Percentiles rank a stretch among this genome's conserved stretches.
Evolutionary conservation across 2,888 invertebrate genomes (phyloP).

Genomic region (Stictocephala bisonia): DNA sequence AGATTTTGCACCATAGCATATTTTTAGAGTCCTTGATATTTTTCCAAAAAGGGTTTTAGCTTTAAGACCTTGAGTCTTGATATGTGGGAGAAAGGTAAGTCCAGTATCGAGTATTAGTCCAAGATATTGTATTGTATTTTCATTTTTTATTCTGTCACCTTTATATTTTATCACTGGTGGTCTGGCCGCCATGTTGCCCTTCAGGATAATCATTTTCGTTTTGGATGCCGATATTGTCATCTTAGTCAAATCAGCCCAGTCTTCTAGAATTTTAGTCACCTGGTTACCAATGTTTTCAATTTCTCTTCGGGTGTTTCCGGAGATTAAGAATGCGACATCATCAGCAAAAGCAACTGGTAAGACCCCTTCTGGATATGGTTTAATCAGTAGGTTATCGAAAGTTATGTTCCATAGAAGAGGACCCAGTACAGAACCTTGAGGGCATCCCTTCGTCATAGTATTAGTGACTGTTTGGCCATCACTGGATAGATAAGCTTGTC

Average conservation of each 20-base stretch:
- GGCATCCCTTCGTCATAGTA: background rate
- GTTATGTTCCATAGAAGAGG: constrained; percentile 3
- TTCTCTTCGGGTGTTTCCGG: background rate
- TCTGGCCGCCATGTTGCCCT: background rate
- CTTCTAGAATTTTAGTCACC: background rate
- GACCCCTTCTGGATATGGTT: background rate
- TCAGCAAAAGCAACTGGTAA: constrained; percentile 4
- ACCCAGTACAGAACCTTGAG: constrained; percentile 8
- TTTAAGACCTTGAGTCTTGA: background rate
- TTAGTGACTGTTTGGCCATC: background rate
- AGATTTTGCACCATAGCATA: background rate
- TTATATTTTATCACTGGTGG: background rate
- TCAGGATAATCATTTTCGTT: background rate
- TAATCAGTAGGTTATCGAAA: background rate
- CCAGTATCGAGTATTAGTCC: background rate
- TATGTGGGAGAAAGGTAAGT: background rate
- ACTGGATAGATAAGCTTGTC: background rate
- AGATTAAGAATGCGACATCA: background rate
- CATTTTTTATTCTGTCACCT: background rate
- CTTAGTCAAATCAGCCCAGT: background rate
- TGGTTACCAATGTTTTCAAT: background rate
- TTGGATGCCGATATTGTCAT: background rate
- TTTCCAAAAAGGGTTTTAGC: background rate
- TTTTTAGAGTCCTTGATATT: background rate
- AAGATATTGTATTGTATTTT: background rate